A percentile compares a stretch with the other conserved stretches of the same genome.
These are phyloP conservation scores for Pseudomugil tenellus DNA, from an alignment of 2,797 vertebrate species.

Conservation along the genomic window DNA sequence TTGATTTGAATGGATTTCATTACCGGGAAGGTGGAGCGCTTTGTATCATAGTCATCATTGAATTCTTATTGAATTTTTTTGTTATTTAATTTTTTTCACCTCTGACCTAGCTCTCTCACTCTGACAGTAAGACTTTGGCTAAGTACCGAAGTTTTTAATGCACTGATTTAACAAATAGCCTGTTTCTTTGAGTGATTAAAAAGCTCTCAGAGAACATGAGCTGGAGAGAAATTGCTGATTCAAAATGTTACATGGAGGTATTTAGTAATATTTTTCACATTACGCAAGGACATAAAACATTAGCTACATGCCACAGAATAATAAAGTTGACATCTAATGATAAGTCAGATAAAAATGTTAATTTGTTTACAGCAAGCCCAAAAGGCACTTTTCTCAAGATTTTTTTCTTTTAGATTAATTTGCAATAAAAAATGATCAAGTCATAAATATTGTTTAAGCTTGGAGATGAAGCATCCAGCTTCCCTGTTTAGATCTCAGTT, in stretches of 20 bases:
- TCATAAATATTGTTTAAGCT: no score
- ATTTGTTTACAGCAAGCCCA: no score
- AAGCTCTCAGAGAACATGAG: constrained; percentile 11
- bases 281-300: background rate
- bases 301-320: background rate
- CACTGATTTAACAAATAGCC: constrained; percentile 26
- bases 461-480: no score
- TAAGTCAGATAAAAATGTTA: background rate
- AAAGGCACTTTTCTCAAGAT: no score
- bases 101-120: background rate
- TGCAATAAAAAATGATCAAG: no score
- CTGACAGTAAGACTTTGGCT: background rate
- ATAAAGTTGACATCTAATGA: background rate
- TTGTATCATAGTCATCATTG: background rate
- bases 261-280: constrained; percentile 11
- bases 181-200: constrained; percentile 4
- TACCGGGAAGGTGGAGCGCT: background rate
- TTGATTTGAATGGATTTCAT: background rate
- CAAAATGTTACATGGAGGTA: constrained; percentile 26
- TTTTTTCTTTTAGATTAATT: no score
- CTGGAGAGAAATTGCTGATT: constrained; percentile 20
- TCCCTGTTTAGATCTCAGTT: no score
- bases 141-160: constrained; percentile 25
- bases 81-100: background rate
- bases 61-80: background rate